Base-by-base conservation (phyloP, 2,113 vertebrate genomes). In the Myodes glareolus region DNA sequence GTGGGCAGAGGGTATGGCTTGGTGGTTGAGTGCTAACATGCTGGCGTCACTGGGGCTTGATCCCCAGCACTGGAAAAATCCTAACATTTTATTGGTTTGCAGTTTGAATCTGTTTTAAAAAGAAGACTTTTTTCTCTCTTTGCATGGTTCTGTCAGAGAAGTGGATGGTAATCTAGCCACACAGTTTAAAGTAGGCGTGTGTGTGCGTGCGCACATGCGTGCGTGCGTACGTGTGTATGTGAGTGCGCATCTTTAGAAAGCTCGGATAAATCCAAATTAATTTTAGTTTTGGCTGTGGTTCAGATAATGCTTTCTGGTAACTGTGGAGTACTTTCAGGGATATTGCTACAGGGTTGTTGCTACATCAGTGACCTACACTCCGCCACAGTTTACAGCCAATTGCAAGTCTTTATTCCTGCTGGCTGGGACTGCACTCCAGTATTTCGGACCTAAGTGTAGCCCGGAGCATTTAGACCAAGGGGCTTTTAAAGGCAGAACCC, bases 171-270 rank as follows among this genome's bases (percentile, higher is more conserved):
- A 85, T 90, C 55, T 94, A 47, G 88, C 47, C 13, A 23, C 92
- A 55, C 75, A 96, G 80, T 94, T 94, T 95, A 85, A 95, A 55
- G 65, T 80, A 72, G 45, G 75, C 65, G 16, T 81, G 91, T 21
- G 55, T 5, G 55, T 6, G 55, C 7, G 7, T 3, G 55, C 0
- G 17, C 5, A 55, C 16, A 55, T 16, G 50, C 42, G 85, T 90
- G 10, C 67, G 91, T 17, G 58, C n/a, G 88, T 88, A 7, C 3
- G 47, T 78, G 19, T 84, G 33, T 72, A 91, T 82, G 45, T 84
- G 12, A 39, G 13, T 80, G 14, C 81, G 81, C 13, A 47, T 45
- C 77, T 93, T 87, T 90, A 67, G 93, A 84, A 96, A 96, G 61
- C 58, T 73, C 33, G 82, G 33, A n/a, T 96, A 88, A 85, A 86